Percentiles rank a stretch among this genome's conserved stretches.
These are phyloP conservation scores for Altica lythri DNA, from an alignment of 2,888 invertebrate species.

Conservation along the genomic window DNA sequence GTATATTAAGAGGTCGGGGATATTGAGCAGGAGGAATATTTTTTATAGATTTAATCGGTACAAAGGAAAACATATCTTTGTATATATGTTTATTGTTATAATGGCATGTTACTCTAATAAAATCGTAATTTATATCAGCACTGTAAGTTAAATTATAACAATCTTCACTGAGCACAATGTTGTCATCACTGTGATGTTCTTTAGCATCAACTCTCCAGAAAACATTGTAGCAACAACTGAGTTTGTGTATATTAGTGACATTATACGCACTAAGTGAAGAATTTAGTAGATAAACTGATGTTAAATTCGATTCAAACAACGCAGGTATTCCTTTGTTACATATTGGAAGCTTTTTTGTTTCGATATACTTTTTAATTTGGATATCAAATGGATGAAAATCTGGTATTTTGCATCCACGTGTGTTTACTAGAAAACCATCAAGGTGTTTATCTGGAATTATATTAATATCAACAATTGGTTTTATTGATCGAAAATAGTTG, in stretches of 20 bases:
- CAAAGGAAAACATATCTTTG: conserved; percentile 71
- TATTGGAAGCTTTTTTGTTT: conserved; percentile 57
- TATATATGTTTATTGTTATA: conserved; percentile 61
- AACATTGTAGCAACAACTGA: conserved; percentile 67
- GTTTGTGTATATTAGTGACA: conserved; percentile 55
- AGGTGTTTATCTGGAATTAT: not conserved
- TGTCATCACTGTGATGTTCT: conserved; percentile 59
- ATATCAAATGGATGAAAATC: conserved; percentile 66
- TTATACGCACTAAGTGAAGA: conserved; percentile 60
- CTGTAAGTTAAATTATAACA: conserved; percentile 60
- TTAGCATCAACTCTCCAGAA: conserved; percentile 63
- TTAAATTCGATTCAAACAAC: conserved; percentile 63
- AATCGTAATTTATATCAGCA: conserved; percentile 65
- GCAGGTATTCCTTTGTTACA: conserved; percentile 61
- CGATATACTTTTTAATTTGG: conserved; percentile 61
- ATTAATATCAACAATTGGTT: not conserved
- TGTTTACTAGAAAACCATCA: conserved; percentile 47
- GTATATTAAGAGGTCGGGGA: conserved; percentile 63
- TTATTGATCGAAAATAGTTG: not conserved
- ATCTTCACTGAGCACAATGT: conserved; percentile 57
- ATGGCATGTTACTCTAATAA: conserved; percentile 69
- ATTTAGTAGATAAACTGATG: conserved; percentile 63
- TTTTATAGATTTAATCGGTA: conserved; percentile 60
- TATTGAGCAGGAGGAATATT: not conserved
- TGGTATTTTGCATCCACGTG: conserved; percentile 69